phyloP scores from a whole-genome alignment of 2,113 vertebrate species.

The Marmota flaviventris region DNA sequence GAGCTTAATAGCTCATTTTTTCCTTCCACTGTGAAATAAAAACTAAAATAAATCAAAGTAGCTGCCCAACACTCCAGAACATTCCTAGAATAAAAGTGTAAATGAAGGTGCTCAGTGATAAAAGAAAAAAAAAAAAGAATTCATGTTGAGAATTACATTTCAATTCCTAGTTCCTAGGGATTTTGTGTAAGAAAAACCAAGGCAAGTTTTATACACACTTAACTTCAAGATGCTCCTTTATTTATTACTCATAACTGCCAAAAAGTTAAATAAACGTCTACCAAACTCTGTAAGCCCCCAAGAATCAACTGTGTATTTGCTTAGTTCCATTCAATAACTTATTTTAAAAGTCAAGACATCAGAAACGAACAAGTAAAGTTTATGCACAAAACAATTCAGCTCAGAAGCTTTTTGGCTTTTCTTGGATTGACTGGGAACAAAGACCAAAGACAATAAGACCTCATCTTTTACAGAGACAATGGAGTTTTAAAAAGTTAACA shows the following conservation, averaged over 20 bases:
- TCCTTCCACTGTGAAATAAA: conserved; percentile 57
- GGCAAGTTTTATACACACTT: neutral
- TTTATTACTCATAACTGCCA: conserved; percentile 43
- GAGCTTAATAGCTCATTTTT: conserved; percentile 58
- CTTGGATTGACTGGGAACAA: neutral
- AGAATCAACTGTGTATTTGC: conserved; percentile 47
- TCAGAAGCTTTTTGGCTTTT: neutral
- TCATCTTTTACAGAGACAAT: neutral
- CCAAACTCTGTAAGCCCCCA: neutral
- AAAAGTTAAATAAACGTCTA: conserved; percentile 51
- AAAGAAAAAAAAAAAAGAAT: conserved; percentile 42
- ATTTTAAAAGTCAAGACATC: neutral
- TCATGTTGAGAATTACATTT: conserved; percentile 25
- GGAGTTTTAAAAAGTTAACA: neutral
- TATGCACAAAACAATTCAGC: neutral
- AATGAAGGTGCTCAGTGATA: conserved; percentile 55
- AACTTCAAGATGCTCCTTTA: conserved; percentile 10
- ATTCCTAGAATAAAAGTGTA: conserved; percentile 10
- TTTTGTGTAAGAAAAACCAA: conserved; percentile 65
- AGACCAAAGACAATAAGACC: neutral
- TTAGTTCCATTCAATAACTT: conserved; percentile 35
- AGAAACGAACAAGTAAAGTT: conserved; percentile 42
- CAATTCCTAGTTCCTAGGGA: conserved; percentile 16
- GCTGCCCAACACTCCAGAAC: conserved; percentile 46
- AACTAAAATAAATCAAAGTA: conserved; percentile 75